Evolutionary conservation across 2,113 vertebrate species (phyloP).

Genomic region (Chaetops frenatus): DNA sequence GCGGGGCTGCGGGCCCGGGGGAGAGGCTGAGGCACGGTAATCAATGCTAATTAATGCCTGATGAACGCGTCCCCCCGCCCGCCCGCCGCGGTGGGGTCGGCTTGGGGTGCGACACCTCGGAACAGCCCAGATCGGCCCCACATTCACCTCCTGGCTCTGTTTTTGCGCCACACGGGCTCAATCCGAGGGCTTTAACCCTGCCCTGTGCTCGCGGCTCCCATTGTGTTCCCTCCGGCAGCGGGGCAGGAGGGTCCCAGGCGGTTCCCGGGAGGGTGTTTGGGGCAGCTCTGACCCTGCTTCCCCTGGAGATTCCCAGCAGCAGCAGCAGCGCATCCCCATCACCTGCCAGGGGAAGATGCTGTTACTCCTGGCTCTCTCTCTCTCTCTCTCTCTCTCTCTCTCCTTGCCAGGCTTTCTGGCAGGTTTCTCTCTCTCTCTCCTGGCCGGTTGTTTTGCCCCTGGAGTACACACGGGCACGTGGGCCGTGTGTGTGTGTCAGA

Average conservation of each 20-base stretch:
- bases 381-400: not conserved
- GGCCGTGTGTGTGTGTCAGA: not conserved
- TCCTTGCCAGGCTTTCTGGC: not conserved
- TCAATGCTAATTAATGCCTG: not conserved
- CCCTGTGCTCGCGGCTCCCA: rapidly evolving
- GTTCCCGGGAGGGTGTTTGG: rapidly evolving
- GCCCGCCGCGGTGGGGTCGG: not conserved
- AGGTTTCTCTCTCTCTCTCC: not conserved
- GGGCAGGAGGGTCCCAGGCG: rapidly evolving
- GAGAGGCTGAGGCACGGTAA: not conserved
- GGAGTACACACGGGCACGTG: not conserved
- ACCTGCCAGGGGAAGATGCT: not conserved
- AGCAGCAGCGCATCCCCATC: rapidly evolving
- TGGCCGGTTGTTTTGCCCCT: not conserved
- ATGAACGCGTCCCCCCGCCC: too few species aligned
- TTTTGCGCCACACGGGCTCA: rapidly evolving
- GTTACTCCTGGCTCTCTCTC: not conserved
- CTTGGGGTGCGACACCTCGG: rapidly evolving
- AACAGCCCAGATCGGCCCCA: not conserved
- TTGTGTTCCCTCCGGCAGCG: rapidly evolving
- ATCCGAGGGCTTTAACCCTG: rapidly evolving
- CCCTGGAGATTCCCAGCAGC: rapidly evolving
- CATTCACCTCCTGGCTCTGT: rapidly evolving
- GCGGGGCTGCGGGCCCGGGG: not conserved
- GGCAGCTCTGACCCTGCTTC: not conserved